Conservation (phyloP, 1,140 invertebrate genomes). For the Drosophila sucinea region DNA sequence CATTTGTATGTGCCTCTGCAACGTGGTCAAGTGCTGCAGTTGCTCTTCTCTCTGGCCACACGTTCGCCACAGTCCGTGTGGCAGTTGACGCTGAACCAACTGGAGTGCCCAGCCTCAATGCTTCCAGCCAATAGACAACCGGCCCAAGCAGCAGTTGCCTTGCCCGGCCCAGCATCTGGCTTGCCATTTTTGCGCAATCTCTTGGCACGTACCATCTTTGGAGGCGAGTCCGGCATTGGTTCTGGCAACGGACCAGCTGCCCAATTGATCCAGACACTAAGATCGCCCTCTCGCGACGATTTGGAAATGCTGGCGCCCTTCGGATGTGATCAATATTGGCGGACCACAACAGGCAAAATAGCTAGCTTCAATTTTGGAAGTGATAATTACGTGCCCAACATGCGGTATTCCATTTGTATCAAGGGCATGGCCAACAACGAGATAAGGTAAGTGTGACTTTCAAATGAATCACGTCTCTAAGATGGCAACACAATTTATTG, state of each 20-base stretch:
- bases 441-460: slow-evolving; percentile 54
- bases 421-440: slow-evolving; percentile 47
- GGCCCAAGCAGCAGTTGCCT: slow-evolving; percentile 2
- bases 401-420: slow-evolving; percentile 62
- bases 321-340: slow-evolving; percentile 68
- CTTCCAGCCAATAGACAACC: slow-evolving; percentile 6
- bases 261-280: slow-evolving; percentile 50
- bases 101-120: slow-evolving; percentile 54
- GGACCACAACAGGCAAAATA: slow-evolving; percentile 45
- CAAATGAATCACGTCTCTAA: background rate
- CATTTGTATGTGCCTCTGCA: slow-evolving; percentile 62
- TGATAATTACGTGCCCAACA: slow-evolving; percentile 62
- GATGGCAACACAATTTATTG: background rate
- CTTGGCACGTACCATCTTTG: slow-evolving; percentile 64
- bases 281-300: slow-evolving; percentile 39
- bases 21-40: slow-evolving; percentile 51
- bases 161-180: slow-evolving; percentile 33
- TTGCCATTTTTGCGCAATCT: slow-evolving; percentile 56
- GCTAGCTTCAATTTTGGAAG: slow-evolving; percentile 67
- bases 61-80: slow-evolving; percentile 51
- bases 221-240: slow-evolving; percentile 35
- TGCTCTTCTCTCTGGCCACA: slow-evolving; percentile 49
- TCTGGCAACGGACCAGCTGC: slow-evolving; percentile 49
- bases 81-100: slow-evolving; percentile 66
- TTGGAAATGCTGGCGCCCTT: slow-evolving; percentile 56